Evolutionary conservation across 2,888 invertebrate species (phyloP).

Genomic region (Athalia cordata): DNA sequence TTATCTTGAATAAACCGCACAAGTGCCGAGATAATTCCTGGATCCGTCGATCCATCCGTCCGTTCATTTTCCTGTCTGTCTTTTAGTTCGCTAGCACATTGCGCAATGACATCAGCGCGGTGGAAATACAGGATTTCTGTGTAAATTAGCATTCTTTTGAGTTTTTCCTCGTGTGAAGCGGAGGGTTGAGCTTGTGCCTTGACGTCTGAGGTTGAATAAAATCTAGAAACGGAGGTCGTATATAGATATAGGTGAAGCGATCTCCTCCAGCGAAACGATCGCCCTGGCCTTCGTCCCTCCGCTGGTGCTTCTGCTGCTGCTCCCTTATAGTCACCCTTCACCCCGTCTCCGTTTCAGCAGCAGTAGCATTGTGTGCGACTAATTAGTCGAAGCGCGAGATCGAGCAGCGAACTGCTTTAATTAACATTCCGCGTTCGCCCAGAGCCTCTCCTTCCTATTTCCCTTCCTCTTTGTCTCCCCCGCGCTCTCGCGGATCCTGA

Average conservation of each 20-base stretch:
- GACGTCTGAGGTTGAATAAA: conserved; percentile 57
- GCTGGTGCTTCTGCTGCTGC: conserved; percentile 9
- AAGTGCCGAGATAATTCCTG: conserved; percentile 21
- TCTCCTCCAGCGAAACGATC: conserved; percentile 60
- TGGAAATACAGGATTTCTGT: not conserved
- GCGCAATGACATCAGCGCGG: not conserved
- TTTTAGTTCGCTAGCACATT: not conserved
- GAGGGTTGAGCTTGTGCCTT: no score
- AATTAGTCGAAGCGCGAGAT: conserved; percentile 70
- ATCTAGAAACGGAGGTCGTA: conserved; percentile 51
- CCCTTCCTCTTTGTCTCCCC: conserved; percentile 33
- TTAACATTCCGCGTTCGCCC: conserved; percentile 71
- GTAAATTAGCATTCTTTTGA: conserved; percentile 42
- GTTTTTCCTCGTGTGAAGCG: conserved; percentile 31
- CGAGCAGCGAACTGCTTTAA: conserved; percentile 69
- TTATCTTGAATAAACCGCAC: conserved; percentile 24
- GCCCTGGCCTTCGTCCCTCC: conserved; percentile 32
- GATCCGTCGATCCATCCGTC: conserved; percentile 7
- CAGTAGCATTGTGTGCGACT: conserved; percentile 70
- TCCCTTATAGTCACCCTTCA: conserved; percentile 55
- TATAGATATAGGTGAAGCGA: conserved; percentile 61
- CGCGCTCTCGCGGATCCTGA: conserved; percentile 46
- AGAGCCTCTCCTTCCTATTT: conserved; percentile 48
- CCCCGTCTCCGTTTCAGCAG: conserved; percentile 47
- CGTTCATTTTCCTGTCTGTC: not conserved